Evolutionary conservation across 2,113 vertebrate genomes (phyloP), one percentile per base, ranked within the genome.

Genomic region (Mellivora capensis): DNA sequence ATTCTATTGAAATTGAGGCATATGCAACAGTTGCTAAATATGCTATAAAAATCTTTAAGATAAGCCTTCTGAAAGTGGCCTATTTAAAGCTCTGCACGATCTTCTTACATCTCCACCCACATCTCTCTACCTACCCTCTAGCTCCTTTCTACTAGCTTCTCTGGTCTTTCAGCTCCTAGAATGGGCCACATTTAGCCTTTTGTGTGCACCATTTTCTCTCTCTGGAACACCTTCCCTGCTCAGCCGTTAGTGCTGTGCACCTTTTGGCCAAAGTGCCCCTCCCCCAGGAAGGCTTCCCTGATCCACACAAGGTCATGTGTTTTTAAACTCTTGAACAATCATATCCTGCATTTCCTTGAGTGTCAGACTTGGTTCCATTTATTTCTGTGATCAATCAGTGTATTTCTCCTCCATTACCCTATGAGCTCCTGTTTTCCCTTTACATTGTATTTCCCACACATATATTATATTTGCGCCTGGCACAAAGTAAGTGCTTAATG

Each of bases 201-300:
- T 20, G 20, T 0, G 2, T 2, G 6, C 15, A 2, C 1, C 5
- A 4, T 39, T 4, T 29, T 37, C 37, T 31, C 21, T 42, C 31
- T 25, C 17, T 1, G 47, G 18, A 54, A 52, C 0, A 2, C 23
- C 57, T 71, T 49, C n/a, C 13, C 29, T 57, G 62, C 42, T 52
- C 21, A 37, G 44, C 27, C 7, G 21, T 49, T 39, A 29, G 31
- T 34, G n/a, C 25, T 11, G 2, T 34, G 10, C 23, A 25, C 49
- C 20, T 85, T 64, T 59, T 3, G n/a, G 31, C 21, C n/a, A 34
- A 76, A 71, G 62, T 34, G 69, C 39, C 69, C 49, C 59, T 97
- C 93, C 85, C 88, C 44, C 76, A 71, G 90, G 96, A 96, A 93
- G 82, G 21, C 79, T 79, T 93, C 29, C 42, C 42, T 44, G n/a